Evolutionary conservation across 2,113 vertebrate species (phyloP), one percentile per base, ranked within the genome.

Genomic region (Thunnus thynnus): DNA sequence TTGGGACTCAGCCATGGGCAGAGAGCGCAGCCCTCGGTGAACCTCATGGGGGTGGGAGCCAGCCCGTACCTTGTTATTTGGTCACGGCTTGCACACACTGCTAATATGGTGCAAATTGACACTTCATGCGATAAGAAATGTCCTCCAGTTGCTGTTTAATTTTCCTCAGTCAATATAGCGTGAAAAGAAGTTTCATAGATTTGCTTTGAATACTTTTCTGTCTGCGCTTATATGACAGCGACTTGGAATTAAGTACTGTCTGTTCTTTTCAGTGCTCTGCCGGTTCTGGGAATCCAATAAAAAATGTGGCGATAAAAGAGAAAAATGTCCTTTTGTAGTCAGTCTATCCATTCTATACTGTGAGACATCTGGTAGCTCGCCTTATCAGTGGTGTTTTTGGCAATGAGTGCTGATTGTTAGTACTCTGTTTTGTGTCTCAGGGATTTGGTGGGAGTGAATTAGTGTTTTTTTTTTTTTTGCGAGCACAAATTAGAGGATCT

Each of bases 401-500:
- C 75, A 80, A 13, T 32, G 46, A 76, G 50, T 44, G 57, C 46
- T 64, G 50, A 83, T 78, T 80, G 52, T 30, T 18, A 68, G 71
- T 25, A 0, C 62, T 78, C 48, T 89, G 85, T 72, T 82, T 80
- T 83, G 72, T 75, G 61, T 89, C 72, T 66, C 18, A 22, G 56
- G 64, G 84, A 88, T 90, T 88, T 82, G 25, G 76, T 68, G 16
- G 50, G 13, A 64, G 78, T 65, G 69, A 86, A 82, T 88, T 50
- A 14, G 47, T 76, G 60, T 74, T 73, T 79, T 66, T 87, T 88
- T 87, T 73, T 79, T 66, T 87, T 88, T 87, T 80, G 18, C 6
- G 13, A 80, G 73, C 46, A 76, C 76, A 91, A 90, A 91, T 86
- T 74, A 86, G 63, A 91, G 83, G 90, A 90, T 88, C 82, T 70